phyloP scores from a whole-genome alignment of 2,113 vertebrate species.

The Micronisus gabar region DNA sequence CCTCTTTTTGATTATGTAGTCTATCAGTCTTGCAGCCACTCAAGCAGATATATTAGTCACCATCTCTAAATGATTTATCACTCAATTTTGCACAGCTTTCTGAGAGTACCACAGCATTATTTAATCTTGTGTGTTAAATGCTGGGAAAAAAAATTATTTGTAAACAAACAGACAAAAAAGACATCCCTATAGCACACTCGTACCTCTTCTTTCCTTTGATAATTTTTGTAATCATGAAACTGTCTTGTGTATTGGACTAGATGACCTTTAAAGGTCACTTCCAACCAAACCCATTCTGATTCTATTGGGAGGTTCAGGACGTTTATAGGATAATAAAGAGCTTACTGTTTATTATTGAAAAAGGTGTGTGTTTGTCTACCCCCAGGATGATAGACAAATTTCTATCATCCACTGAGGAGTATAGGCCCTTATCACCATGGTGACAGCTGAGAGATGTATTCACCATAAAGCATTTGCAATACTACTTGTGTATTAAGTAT shows the following conservation, averaged over 20 bases:
- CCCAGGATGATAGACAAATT: not conserved
- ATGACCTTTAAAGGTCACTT: not conserved
- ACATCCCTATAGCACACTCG: not conserved
- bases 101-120: not conserved
- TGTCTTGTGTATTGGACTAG: not conserved
- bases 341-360: accelerated
- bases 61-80: not conserved
- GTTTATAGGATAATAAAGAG: not conserved
- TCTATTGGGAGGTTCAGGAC: not conserved
- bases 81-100: not conserved
- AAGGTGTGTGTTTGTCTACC: not conserved
- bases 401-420: not conserved
- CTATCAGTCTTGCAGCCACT: not conserved
- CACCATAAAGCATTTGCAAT: not conserved
- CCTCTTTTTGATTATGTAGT: not conserved
- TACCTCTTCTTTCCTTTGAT: not conserved
- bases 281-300: not conserved
- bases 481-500: not conserved
- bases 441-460: not conserved
- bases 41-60: not conserved
- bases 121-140: not conserved
- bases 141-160: not conserved
- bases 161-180: not conserved
- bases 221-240: not conserved
- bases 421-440: not conserved